These are phyloP conservation scores for Sturnus vulgaris DNA, from an alignment of 2,113 vertebrate genomes.

Conservation along the genomic window DNA sequence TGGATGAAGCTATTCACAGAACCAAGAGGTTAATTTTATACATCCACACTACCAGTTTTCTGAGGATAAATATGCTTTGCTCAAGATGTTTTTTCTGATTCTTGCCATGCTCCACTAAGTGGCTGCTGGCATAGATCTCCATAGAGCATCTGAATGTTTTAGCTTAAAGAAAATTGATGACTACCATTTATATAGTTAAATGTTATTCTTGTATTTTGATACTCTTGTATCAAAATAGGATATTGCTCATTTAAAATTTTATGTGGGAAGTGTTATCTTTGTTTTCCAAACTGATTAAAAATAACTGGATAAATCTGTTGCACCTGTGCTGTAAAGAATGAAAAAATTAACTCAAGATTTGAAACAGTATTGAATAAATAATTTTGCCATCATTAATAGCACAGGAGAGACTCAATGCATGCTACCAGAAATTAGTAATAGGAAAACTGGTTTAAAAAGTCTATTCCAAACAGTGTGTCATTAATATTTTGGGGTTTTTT, in stretches of 20 bases:
- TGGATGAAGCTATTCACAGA: background rate
- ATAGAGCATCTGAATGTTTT: background rate
- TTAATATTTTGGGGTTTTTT: background rate
- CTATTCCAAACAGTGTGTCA: background rate
- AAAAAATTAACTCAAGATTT: background rate
- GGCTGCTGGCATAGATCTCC: background rate
- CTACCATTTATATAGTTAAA: background rate
- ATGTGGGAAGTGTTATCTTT: background rate
- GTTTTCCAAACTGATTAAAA: conserved; percentile 34
- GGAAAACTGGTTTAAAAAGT: background rate
- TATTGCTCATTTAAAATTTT: background rate
- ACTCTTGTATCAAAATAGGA: background rate
- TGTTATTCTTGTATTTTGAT: background rate
- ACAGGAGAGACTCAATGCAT: background rate
- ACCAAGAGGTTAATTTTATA: background rate
- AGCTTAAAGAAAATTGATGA: background rate
- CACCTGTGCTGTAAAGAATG: background rate
- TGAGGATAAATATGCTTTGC: background rate
- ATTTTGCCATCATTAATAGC: background rate
- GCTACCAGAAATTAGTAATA: background rate
- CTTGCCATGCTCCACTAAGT: background rate
- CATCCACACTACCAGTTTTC: background rate
- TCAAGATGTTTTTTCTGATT: background rate
- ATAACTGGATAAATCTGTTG: background rate
- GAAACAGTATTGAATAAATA: background rate